Conservation (phyloP, 1,140 invertebrate species). For the Nephila pilipes region DNA sequence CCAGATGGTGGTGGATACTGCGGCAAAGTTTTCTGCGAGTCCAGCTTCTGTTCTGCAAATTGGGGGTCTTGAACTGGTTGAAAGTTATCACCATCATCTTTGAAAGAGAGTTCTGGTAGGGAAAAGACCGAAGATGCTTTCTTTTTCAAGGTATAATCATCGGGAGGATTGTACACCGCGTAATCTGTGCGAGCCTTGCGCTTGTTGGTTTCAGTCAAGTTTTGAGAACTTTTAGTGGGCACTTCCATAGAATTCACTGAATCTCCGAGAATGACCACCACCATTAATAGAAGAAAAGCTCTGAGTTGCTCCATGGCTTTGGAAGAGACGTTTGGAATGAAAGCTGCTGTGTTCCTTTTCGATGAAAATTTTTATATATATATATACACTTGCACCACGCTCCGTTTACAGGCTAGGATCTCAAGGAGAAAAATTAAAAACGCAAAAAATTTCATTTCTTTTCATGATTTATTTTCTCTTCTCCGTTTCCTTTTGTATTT, state of each 20-base stretch:
- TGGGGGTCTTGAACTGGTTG: background rate
- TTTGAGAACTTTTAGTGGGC: background rate
- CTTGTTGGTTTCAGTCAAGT: background rate
- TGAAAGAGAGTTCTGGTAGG: background rate
- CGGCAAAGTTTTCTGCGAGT: background rate
- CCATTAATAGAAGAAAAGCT: constrained; percentile 8
- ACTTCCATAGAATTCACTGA: background rate
- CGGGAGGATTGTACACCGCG: constrained; percentile 53
- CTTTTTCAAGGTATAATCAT: constrained; percentile 47
- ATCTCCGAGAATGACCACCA: background rate
- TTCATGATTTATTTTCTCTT: constrained; percentile 66
- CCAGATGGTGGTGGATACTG: background rate
- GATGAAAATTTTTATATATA: background rate
- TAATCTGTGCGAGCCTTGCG: constrained; percentile 24
- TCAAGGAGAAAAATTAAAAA: constrained; percentile 35
- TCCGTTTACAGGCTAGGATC: constrained; percentile 59
- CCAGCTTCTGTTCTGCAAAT: background rate
- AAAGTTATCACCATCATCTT: background rate
- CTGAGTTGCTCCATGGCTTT: background rate
- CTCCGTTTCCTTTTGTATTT: constrained; percentile 57
- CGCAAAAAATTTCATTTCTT: constrained; percentile 44
- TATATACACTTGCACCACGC: constrained; percentile 52
- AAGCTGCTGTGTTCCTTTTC: background rate
- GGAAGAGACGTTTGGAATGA: background rate
- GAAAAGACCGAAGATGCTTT: background rate